phyloP scores from a whole-genome alignment of 1,140 invertebrate genomes.

The Reticulitermes speratus region DNA sequence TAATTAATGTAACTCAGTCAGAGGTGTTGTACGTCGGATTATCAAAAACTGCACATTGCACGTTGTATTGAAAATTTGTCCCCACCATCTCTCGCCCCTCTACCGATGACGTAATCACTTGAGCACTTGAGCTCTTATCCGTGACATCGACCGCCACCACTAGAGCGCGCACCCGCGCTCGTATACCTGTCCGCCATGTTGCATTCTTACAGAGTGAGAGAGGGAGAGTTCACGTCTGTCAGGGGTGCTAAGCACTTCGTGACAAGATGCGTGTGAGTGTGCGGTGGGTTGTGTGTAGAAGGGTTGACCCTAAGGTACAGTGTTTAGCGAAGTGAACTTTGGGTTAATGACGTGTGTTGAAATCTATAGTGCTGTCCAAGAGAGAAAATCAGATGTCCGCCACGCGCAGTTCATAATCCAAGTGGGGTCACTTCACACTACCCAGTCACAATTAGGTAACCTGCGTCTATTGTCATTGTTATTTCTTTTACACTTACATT shows the following conservation, averaged over 20 bases:
- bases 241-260: slow-evolving; percentile 5
- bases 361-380: too few relatives aligned
- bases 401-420: neutral
- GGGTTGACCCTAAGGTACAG: neutral
- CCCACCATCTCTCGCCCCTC: neutral
- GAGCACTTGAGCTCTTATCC: neutral
- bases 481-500: too few relatives aligned
- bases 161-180: neutral
- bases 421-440: neutral
- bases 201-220: neutral
- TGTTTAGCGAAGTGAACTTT: neutral
- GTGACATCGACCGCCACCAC: neutral
- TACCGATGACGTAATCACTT: neutral
- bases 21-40: too few relatives aligned
- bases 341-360: neutral
- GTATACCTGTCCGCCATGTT: neutral
- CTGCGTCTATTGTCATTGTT: neutral
- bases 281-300: neutral
- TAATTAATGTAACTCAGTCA: too few relatives aligned
- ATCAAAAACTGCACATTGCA: neutral
- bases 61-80: neutral
- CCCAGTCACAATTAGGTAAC: neutral
- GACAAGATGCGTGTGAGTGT: neutral
- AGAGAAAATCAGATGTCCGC: neutral
- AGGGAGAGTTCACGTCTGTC: neutral